phyloP scores from a whole-genome alignment of 2,888 invertebrate species.

The Listrodromus nycthemerus region DNA sequence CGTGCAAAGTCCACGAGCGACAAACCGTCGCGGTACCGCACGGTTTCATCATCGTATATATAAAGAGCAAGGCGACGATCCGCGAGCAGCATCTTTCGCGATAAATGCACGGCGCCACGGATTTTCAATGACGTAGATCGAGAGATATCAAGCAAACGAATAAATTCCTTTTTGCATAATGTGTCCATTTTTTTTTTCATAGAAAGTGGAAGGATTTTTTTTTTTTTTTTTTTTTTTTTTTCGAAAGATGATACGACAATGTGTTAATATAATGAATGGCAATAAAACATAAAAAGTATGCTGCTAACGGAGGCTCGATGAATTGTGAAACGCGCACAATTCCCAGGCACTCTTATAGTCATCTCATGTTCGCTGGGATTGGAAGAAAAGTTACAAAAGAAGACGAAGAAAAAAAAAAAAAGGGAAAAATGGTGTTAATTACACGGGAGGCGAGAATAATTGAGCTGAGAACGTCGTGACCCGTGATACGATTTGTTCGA shows the following conservation, averaged over 20 bases:
- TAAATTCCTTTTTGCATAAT: not conserved
- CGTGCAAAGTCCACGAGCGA: constrained; percentile 63
- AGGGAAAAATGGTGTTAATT: constrained; percentile 35
- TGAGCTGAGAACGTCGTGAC: constrained; percentile 50
- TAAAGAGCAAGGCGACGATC: constrained; percentile 23
- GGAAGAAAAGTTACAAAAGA: constrained; percentile 33
- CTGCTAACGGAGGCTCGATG: constrained; percentile 43
- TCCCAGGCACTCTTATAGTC: constrained; percentile 38
- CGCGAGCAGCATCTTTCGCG: constrained; percentile 32
- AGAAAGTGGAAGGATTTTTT: not conserved
- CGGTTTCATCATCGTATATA: constrained; percentile 58
- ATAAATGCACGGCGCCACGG: constrained; percentile 55
- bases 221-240: not conserved
- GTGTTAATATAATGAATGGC: not conserved
- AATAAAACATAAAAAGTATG: not conserved
- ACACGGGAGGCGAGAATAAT: constrained; percentile 23
- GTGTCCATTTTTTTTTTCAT: not conserved
- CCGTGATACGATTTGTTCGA: constrained; percentile 10
- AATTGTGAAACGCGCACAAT: constrained; percentile 42
- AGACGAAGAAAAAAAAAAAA: constrained; percentile 32
- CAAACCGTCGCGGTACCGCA: constrained; percentile 60
- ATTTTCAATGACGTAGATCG: constrained; percentile 18
- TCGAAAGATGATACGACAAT: not conserved
- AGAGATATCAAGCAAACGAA: not conserved
- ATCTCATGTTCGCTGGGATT: constrained; percentile 10